Evolutionary conservation across 2,888 invertebrate genomes (phyloP), one percentile per base, ranked within the genome.

Genomic region (Panorpa germanica): DNA sequence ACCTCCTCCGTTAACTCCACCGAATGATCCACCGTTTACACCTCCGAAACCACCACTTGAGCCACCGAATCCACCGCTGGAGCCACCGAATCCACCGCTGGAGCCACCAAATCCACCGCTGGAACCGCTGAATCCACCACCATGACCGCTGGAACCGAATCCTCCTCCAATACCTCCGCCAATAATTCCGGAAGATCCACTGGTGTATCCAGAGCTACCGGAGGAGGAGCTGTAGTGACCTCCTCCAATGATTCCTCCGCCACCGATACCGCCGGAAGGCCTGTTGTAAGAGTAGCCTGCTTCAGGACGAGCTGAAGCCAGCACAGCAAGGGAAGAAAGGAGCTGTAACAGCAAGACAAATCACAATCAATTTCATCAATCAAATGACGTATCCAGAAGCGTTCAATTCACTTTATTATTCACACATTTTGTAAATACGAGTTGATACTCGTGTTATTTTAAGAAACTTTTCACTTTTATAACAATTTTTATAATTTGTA

Each of bases 181-280:
- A 22, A 39, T 34, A 6, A 42, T 43, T 29, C 35, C 41, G 4
- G 47, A 44, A 23, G 43, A 44, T 30, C 50, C 49, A 25, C 46
- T 45, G 7, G 53, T 52, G 2, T 55, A 56, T 4, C 56, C 55
- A 7, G 56, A 55, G 1, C 45, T 45, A 42, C 43, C 45, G 5
- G 24, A 18, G 17, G 30, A 21, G 9, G 30, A 30, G 16, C 17
- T 20, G 9, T 22, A 19, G 9, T 44, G 42, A 18, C 50, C 45
- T 9, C 47, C 48, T 11, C 54, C 55, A 31, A 49, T 45, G 33
- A 49, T 47, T 16, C 50, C 49, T 4, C 57, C 60, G 35, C 52
- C 49, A 10, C 63, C 63, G 23, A 51, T 51, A 19, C 54, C 55
- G 10, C 57, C 40, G 4, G 39, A 39, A n/a, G 33, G 29, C 25